Base-by-base conservation (phyloP, 2,797 vertebrate species). In the Jordanella pulchra region DNA sequence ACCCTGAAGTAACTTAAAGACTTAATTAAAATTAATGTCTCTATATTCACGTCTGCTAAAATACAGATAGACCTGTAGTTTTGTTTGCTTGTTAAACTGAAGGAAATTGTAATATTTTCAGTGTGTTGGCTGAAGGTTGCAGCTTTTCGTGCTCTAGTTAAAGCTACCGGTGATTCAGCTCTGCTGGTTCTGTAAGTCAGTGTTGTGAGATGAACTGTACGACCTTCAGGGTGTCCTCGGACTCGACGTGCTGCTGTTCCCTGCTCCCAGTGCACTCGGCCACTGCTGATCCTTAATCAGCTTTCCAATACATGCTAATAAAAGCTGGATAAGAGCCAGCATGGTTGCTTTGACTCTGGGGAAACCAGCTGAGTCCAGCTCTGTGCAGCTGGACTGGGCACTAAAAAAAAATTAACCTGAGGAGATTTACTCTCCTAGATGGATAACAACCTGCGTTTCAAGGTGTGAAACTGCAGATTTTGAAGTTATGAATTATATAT, bases 281-380 rank as follows among this genome's bases (percentile, higher is more conserved):
- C 83, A 73, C 75, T 69, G 23, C 79, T 89, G 83, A 90, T 82
- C 86, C 91, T 79, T 93, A 93, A 90, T 91, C 92, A 93, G 93
- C 93, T 93, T 94, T 87, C 82, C 78, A 79, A 86, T 83, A 60
- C 76, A 76, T 85, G 87, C 91, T 93, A 90, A 91, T 93, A 87
- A 92, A 93, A 90, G 81, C 90, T 90, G 91, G 88, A 87, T 83
- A 81, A 91, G 51, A 89, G 87, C 84, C 89, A 84, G 84, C 55
- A 30, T 68, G 73, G 65, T 51, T 44, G 72, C 80, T 90, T 94
- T 92, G 92, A 91, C 91, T 84, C n/a, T 25, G 17, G 56, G 79
- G 75, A 72, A 39, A 71, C 55, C 7, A 45, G 69, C 72, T 4
- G 68, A 77, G 75, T 27, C 13, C 9, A 27, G 35, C 65, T 67